phyloP scores from a whole-genome alignment of 2,888 invertebrate genomes.

The Pedicia rivosa region DNA sequence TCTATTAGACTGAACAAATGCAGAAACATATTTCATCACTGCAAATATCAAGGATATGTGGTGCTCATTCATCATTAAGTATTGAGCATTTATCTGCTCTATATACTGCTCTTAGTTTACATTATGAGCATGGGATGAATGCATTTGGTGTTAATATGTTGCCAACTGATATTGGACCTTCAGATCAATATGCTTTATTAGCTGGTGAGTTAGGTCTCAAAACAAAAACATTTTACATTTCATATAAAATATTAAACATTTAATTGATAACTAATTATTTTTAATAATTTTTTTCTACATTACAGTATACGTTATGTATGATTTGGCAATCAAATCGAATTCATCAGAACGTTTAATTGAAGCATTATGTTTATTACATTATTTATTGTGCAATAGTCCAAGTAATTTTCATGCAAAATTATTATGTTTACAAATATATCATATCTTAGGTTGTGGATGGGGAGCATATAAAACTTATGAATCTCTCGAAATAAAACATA shows the following conservation, averaged over 20 bases:
- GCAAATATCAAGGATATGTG: slow-evolving; percentile 57
- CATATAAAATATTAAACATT: neutral
- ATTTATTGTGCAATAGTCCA: slow-evolving; percentile 58
- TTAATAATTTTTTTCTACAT: too few species aligned
- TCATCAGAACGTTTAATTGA: slow-evolving; percentile 41
- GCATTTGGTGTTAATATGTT: slow-evolving; percentile 39
- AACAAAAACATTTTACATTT: neutral
- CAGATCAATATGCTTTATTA: slow-evolving; percentile 66
- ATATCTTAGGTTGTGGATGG: slow-evolving; percentile 51
- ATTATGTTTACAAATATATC: slow-evolving; percentile 66
- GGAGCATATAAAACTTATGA: slow-evolving; percentile 61
- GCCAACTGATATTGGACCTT: slow-evolving; percentile 53
- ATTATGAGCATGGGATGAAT: slow-evolving; percentile 46
- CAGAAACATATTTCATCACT: slow-evolving; percentile 67
- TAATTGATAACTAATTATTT: neutral
- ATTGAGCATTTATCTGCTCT: slow-evolving; percentile 38
- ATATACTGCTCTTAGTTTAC: slow-evolving; percentile 42
- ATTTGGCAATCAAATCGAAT: slow-evolving; percentile 35
- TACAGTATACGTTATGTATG: slow-evolving; percentile 32
- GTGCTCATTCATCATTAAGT: slow-evolving; percentile 41
- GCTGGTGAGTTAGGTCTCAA: slow-evolving; percentile 34
- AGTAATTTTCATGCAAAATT: slow-evolving; percentile 83
- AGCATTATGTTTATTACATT: slow-evolving; percentile 54
- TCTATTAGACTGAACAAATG: slow-evolving; percentile 50
- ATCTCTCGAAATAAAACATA: slow-evolving; percentile 77